Conservation (phyloP, 1,140 invertebrate species). For the Ceratosolen fusciceps region DNA sequence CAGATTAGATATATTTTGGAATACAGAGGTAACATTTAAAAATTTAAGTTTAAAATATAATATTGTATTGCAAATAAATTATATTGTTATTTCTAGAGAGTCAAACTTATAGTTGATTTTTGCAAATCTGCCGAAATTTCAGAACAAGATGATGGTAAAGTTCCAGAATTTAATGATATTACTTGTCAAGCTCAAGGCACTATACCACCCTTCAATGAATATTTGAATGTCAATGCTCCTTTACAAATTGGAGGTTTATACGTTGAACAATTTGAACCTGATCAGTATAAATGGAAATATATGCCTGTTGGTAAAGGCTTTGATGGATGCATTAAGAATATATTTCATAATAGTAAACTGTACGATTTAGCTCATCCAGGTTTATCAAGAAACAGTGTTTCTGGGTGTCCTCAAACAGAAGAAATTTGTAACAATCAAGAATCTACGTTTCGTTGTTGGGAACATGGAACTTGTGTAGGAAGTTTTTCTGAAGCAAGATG, state of each 20-base stretch:
- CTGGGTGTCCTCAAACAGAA: constrained; percentile 92
- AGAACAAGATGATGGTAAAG: constrained; percentile 89
- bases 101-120: constrained; percentile 92
- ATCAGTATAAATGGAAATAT: constrained; percentile 87
- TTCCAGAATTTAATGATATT: constrained; percentile 87
- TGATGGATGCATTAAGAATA: constrained; percentile 94
- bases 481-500: constrained; percentile 90
- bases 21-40: constrained; percentile 79
- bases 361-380: constrained; percentile 94
- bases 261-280: constrained; percentile 88
- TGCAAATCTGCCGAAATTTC: constrained; percentile 89
- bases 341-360: constrained; percentile 95
- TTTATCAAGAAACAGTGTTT: constrained; percentile 84
- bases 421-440: constrained; percentile 87
- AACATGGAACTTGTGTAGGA: constrained; percentile 94
- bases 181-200: constrained; percentile 89
- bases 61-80: neutral
- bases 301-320: constrained; percentile 91
- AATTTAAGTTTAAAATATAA: constrained; percentile 8
- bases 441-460: constrained; percentile 86
- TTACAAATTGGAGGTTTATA: constrained; percentile 93
- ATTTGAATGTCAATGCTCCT: constrained; percentile 95
- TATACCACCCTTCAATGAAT: constrained; percentile 96
- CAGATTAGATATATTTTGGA: constrained; percentile 94
- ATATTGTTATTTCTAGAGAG: constrained; percentile 72